These are phyloP conservation scores for Gymnocheta viridis DNA, from an alignment of 2,888 invertebrate species.

Conservation along the genomic window DNA sequence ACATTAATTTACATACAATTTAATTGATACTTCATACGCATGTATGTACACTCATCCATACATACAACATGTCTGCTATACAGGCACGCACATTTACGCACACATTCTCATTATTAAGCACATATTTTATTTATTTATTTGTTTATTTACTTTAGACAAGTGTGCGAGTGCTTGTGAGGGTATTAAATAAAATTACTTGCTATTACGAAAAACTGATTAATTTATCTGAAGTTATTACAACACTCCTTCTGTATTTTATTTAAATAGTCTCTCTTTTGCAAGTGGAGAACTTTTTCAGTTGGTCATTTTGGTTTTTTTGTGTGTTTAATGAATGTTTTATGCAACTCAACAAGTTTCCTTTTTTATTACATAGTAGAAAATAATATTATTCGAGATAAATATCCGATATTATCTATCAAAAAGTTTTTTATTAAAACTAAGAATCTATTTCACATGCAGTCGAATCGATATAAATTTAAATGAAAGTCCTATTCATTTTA, in stretches of 20 bases:
- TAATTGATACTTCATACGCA: conserved; percentile 22
- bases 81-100: background rate
- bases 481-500: too few relatives aligned
- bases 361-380: too few relatives aligned
- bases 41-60: background rate
- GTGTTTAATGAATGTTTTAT: too few relatives aligned
- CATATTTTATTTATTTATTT: conserved; percentile 17
- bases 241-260: conserved; percentile 12
- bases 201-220: conserved; percentile 34
- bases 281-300: conserved; percentile 3
- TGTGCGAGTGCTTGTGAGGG: background rate
- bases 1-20: conserved; percentile 50
- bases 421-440: too few relatives aligned
- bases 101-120: conserved; percentile 4
- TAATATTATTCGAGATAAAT: too few relatives aligned
- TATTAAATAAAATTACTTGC: conserved; percentile 4
- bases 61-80: background rate
- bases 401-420: too few relatives aligned
- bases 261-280: background rate
- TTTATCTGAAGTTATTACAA: conserved; percentile 41
- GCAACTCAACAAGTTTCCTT: background rate
- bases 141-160: background rate
- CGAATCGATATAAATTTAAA: too few relatives aligned
- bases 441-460: too few relatives aligned
- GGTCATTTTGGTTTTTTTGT: conserved; percentile 21